phyloP scores from a whole-genome alignment of 2,797 vertebrate genomes.

The Chelonia mydas region DNA sequence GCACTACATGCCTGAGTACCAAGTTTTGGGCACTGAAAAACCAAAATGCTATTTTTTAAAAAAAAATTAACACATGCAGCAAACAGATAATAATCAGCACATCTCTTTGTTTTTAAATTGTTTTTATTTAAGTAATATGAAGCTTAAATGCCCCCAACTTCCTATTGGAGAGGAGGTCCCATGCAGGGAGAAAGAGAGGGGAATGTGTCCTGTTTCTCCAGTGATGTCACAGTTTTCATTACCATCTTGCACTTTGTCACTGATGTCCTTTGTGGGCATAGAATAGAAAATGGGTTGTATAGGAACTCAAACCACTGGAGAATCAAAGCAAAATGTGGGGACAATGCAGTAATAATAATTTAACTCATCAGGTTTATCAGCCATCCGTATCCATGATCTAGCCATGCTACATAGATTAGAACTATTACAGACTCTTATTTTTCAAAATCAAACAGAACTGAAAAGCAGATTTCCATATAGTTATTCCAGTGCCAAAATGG shows the following conservation, averaged over 20 bases:
- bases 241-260: neutral
- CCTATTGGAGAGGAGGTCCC: neutral
- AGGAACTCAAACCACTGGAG: neutral
- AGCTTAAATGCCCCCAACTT: neutral
- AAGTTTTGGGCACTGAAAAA: neutral
- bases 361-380: neutral
- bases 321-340: neutral
- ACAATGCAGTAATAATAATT: neutral
- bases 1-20: neutral
- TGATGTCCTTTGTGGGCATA: neutral
- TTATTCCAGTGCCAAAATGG: neutral
- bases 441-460: neutral
- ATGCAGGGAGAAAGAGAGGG: neutral
- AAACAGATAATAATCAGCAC: neutral
- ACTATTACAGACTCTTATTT: neutral
- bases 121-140: neutral
- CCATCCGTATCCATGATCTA: neutral
- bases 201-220: neutral
- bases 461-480: neutral
- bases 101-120: neutral
- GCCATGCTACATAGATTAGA: neutral
- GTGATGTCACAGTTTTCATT: neutral
- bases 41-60: constrained; percentile 14
- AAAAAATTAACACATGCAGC: neutral
- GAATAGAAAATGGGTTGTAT: neutral